Conservation (phyloP, 1,140 invertebrate genomes). For the Rhyzopertha dominica region DNA sequence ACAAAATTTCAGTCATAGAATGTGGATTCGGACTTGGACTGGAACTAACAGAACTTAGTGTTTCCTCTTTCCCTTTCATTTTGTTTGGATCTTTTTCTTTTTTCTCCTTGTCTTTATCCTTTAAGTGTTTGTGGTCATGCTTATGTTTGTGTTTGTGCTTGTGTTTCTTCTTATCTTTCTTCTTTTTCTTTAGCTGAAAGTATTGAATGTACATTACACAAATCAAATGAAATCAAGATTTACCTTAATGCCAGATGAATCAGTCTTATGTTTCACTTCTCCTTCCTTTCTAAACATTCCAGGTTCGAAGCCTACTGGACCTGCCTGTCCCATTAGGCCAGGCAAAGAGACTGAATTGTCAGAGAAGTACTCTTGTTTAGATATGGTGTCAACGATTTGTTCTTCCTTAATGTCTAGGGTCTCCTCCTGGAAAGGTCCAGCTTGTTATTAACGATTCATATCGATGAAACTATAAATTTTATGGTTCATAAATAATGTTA, state of each 20-base stretch:
- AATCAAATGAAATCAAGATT: too few species aligned
- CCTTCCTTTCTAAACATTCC: conserved; percentile 66
- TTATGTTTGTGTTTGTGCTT: conserved; percentile 73
- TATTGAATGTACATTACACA: conserved; percentile 28
- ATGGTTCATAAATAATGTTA: too few species aligned
- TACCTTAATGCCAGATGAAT: conserved; percentile 23
- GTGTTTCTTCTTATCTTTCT: conserved; percentile 78
- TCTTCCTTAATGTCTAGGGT: too few species aligned
- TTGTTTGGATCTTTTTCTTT: conserved; percentile 50
- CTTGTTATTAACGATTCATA: too few species aligned
- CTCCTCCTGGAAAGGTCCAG: too few species aligned
- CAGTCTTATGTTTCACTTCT: conserved; percentile 44
- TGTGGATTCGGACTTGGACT: conserved; percentile 51
- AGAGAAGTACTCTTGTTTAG: conserved; percentile 68
- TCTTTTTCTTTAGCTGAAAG: conserved; percentile 67
- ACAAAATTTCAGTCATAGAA: conserved; percentile 20
- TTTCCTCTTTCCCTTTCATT: conserved; percentile 51
- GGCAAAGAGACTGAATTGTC: conserved; percentile 71
- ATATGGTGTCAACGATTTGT: too few species aligned
- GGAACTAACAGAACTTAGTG: conserved; percentile 60
- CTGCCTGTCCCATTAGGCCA: conserved; percentile 59
- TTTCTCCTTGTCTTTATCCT: conserved; percentile 49
- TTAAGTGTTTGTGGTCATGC: conserved; percentile 66
- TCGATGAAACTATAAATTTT: too few species aligned
- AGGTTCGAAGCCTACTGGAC: conserved; percentile 70